Evolutionary conservation across 2,797 vertebrate species (phyloP).

Genomic region (Alectoris magna): DNA sequence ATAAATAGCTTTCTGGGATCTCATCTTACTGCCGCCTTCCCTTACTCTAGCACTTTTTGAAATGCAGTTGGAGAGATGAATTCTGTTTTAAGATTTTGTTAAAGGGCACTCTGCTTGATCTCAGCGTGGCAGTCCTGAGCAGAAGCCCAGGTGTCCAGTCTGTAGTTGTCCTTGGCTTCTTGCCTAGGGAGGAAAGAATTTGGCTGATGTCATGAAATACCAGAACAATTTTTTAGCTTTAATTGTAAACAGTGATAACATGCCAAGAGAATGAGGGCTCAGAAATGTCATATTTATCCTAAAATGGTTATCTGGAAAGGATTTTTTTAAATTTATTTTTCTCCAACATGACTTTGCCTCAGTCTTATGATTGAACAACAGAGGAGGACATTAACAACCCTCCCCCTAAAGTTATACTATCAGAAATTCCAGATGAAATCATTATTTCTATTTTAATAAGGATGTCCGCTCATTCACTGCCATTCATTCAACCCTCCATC

Average conservation of each 20-base stretch:
- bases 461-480: background rate
- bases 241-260: conserved; percentile 81
- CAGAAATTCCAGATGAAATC: conserved; percentile 28
- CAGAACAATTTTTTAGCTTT: conserved; percentile 80
- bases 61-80: background rate
- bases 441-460: background rate
- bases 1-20: background rate
- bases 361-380: conserved; percentile 35
- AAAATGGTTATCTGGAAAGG: conserved; percentile 78
- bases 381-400: conserved; percentile 37
- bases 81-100: background rate
- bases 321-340: conserved; percentile 28
- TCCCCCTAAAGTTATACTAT: background rate
- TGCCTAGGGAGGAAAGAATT: conserved; percentile 81
- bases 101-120: conserved; percentile 16
- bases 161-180: conserved; percentile 76
- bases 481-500: background rate
- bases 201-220: conserved; percentile 87
- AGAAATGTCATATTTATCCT: conserved; percentile 79
- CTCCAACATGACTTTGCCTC: conserved; percentile 3
- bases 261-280: conserved; percentile 77
- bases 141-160: conserved; percentile 75
- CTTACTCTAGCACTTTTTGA: background rate
- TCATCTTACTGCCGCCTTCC: background rate
- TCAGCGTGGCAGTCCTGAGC: conserved; percentile 31